phyloP scores from a whole-genome alignment of 2,797 vertebrate genomes.

The Podargus strigoides region DNA sequence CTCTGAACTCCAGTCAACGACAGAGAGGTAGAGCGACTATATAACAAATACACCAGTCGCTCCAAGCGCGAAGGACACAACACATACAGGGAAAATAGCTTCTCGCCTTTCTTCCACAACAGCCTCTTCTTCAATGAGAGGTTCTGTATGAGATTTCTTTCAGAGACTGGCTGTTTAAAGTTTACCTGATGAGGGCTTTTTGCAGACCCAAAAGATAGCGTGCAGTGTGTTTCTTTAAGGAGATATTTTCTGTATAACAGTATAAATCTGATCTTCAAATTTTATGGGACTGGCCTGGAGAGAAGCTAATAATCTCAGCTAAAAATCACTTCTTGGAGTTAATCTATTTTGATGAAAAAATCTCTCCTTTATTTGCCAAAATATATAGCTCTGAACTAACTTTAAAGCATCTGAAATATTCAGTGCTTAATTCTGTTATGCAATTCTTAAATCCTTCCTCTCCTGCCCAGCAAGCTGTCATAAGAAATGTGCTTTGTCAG shows the following conservation, averaged over 20 bases:
- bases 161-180: background rate
- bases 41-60: background rate
- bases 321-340: background rate
- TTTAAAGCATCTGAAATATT: background rate
- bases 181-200: background rate
- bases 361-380: background rate
- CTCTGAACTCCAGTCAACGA: background rate
- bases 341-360: background rate
- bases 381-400: background rate
- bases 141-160: rapidly evolving
- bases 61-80: rapidly evolving
- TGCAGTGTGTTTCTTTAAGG: background rate
- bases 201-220: background rate
- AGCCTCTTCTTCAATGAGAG: background rate
- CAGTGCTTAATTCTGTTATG: background rate
- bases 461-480: background rate
- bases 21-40: background rate
- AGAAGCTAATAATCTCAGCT: background rate
- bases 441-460: background rate
- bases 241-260: background rate
- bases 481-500: background rate
- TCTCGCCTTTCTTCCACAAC: background rate
- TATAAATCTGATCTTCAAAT: background rate
- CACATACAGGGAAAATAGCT: background rate
- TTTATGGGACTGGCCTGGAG: background rate